Base-by-base conservation (phyloP, 2,113 vertebrate species). In the Mesitornis unicolor region DNA sequence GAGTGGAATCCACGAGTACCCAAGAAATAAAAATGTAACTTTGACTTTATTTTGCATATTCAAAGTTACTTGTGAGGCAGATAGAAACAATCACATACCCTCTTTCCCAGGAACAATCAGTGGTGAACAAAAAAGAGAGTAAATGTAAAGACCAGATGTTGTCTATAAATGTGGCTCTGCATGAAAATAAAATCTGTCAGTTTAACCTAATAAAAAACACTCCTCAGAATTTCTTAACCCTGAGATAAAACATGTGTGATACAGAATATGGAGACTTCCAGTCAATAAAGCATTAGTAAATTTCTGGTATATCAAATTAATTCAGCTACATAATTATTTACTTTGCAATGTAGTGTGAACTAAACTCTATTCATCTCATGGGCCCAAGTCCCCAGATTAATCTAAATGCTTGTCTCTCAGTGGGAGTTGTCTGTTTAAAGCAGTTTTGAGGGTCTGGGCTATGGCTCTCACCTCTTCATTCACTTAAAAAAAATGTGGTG, bases 401-500 rank as follows among this genome's bases (percentile, higher is more conserved):
- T 91, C 84, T 91, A 87, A 95, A 82, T 69, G 31, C 73, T 82
- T 94, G 91, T 95, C 53, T 94, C 81, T 91, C 95, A 91, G 91
- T 89, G 77, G 81, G 89, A 94, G 77, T 84, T 94, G 81, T 75
- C 87, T 90, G 40, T 78, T 84, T 95, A 81, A 91, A 97, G 61
- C 33, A 91, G 43, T 95, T 95, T 93, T 61, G 77, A 87, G 84
- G 51, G 80, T 82, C 93, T 73, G 61, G 70, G 61, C 57, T 94
- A 68, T 3, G 26, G 89, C 81, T 87, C 64, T 91, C 74, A 88
- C 48, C 68, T 89, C 83, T 93, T 96, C 91, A 93, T 77, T 97
- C 86, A 90, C 86, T 93, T 86, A 69, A 96, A 94, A 96, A 94
- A 96, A 96, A 94, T 89, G 81, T 78, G 65, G 76, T 93, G 65